Conservation (phyloP, 1,140 invertebrate genomes). For the Eciton burchellii region DNA sequence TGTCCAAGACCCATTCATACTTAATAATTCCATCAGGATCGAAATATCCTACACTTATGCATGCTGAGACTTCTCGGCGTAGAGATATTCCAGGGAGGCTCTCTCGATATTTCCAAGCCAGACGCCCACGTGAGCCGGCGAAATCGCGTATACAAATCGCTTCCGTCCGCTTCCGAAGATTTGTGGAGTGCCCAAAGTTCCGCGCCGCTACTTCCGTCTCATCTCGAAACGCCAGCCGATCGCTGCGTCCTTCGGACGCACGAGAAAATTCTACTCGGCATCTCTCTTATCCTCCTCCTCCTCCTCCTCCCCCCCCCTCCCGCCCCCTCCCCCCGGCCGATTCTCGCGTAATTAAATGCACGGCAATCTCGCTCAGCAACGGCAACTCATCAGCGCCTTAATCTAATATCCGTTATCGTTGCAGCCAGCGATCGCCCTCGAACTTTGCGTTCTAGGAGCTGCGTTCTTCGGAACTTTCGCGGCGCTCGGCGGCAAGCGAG, state of each 20-base stretch:
- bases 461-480: conserved; percentile 29
- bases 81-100: background rate
- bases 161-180: background rate
- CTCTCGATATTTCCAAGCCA: background rate
- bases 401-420: conserved; percentile 46
- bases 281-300: background rate
- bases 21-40: too few relatives aligned
- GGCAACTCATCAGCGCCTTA: conserved; percentile 14
- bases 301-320: too few relatives aligned
- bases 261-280: background rate
- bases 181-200: background rate
- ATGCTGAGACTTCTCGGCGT: conserved; percentile 13
- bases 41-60: background rate
- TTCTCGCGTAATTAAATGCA: conserved; percentile 1
- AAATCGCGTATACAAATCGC: conserved; percentile 24
- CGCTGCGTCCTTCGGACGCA: background rate
- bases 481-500: conserved; percentile 11
- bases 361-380: conserved; percentile 11
- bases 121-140: background rate
- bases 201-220: background rate
- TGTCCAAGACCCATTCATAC: too few relatives aligned
- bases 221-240: background rate
- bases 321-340: too few relatives aligned
- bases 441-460: conserved; percentile 18
- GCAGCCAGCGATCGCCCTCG: conserved; percentile 11